These are phyloP conservation scores for Melieria omissa DNA, from an alignment of 2,888 invertebrate species.

Conservation along the genomic window DNA sequence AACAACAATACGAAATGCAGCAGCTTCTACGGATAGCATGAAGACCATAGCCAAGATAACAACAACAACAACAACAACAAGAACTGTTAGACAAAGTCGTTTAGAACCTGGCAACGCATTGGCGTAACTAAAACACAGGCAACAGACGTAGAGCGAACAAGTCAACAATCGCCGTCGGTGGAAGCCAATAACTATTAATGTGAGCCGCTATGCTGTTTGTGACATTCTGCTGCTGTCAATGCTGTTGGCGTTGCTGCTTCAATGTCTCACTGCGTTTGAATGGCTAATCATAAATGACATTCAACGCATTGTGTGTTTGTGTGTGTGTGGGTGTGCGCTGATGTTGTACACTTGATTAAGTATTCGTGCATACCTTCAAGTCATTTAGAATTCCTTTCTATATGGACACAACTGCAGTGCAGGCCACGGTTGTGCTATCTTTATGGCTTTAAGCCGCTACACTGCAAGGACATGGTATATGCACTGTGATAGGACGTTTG, in stretches of 20 bases:
- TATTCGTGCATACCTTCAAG: conserved; percentile 1
- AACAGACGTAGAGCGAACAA: too few species aligned
- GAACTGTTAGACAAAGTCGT: background rate
- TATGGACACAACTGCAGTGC: too few species aligned
- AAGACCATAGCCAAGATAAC: background rate
- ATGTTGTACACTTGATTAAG: conserved; percentile 21
- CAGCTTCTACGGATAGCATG: too few species aligned
- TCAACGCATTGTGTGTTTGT: conserved; percentile 2
- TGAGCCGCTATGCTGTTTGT: background rate
- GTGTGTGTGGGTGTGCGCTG: conserved; percentile 6
- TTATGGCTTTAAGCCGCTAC: too few species aligned
- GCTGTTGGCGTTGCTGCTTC: background rate
- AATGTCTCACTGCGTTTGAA: background rate
- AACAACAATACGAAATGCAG: too few species aligned
- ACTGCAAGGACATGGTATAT: too few species aligned
- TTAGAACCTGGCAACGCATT: background rate
- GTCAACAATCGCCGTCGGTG: too few species aligned
- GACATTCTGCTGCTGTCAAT: background rate
- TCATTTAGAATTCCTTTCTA: too few species aligned
- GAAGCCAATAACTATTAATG: background rate
- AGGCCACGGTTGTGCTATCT: too few species aligned
- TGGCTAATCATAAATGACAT: conserved; percentile 3
- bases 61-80: background rate
- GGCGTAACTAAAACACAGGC: too few species aligned
- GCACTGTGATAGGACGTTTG: too few species aligned